Base-by-base conservation (phyloP, 1,140 invertebrate species). In the Bombus breviceps region DNA sequence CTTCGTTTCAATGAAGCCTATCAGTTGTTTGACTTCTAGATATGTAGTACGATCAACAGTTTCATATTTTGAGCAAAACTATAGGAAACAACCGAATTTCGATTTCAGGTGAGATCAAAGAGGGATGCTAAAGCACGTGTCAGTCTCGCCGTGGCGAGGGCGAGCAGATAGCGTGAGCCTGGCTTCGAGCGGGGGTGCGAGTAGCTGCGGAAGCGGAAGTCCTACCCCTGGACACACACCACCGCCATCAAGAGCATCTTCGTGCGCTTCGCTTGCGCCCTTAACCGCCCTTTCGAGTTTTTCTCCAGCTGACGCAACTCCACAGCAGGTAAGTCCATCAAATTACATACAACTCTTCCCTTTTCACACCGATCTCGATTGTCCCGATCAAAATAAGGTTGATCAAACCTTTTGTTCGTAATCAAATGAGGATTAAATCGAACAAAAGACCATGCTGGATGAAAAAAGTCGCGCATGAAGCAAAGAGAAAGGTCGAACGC, bases 81-180 rank as follows among this genome's bases (percentile, higher is more conserved):
- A 32, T 66, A 25, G 3, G 6, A 9, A 59, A 57, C 2, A 37
- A 18, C 39, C 28, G 1, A 25, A 79, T 76, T 22, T 57, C 78
- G 57, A 34, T 86, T 91, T 41, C 72, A 89, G 88, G 57, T 84
- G 82, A 88, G 59, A 86, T 84, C 10, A n/a, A 86, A 87, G 81
- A 91, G 88, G 82, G 93, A 98, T 98, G 98, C 96, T 98, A 96
- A 98, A 98, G 95, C 98, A 98, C 97, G 98, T 98, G 94, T 97
- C 98, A 95, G 96, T 98, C 93, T 98, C 97, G 88, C 97, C 97
- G 86, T 97, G 97, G 95, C 96, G 97, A 93, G 97, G 96, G 88
- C 96, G 97, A 92, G 97, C 97, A 75, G 98, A 98, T 95, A 98
- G 97, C 83, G 96, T 98, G 81, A 98, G 97, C 88, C 95, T 98